Evolutionary conservation across 2,888 invertebrate genomes (phyloP).

Genomic region (Drosophila flavopinicola): DNA sequence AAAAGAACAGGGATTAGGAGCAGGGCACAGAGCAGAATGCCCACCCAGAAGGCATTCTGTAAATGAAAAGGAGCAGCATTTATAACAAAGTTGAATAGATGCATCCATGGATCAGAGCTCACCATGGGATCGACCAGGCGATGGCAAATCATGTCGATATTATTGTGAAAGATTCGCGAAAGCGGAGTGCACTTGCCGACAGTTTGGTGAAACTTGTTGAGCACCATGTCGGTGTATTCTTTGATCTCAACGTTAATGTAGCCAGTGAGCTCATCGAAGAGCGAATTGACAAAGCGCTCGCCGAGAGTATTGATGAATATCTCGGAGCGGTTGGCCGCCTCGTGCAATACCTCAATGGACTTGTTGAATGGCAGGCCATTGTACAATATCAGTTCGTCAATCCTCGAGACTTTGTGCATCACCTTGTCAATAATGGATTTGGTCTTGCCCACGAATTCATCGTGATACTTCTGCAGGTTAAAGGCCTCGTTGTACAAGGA

Average conservation of each 20-base stretch:
- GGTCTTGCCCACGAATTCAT: slow-evolving; percentile 69
- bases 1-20: slow-evolving; percentile 93
- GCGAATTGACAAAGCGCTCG: slow-evolving; percentile 87
- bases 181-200: slow-evolving; percentile 93
- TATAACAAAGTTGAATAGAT: not conserved
- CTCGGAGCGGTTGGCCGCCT: slow-evolving; percentile 89
- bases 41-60: slow-evolving; percentile 97
- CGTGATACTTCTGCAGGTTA: slow-evolving; percentile 88
- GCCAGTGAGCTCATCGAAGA: slow-evolving; percentile 88
- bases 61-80: too few relatives aligned
- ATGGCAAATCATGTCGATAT: slow-evolving; percentile 91
- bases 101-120: slow-evolving; percentile 83
- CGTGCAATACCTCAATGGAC: slow-evolving; percentile 88
- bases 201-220: slow-evolving; percentile 86
- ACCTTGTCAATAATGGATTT: slow-evolving; percentile 16
- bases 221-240: slow-evolving; percentile 88
- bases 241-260: slow-evolving; percentile 88
- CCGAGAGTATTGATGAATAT: slow-evolving; percentile 88
- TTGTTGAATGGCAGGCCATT: slow-evolving; percentile 85
- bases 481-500: slow-evolving; percentile 83
- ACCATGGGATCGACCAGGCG: slow-evolving; percentile 93
- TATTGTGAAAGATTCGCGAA: slow-evolving; percentile 91
- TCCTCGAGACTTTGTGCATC: slow-evolving; percentile 3
- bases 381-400: slow-evolving; percentile 48
- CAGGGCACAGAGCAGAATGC: slow-evolving; percentile 92